Evolutionary conservation across 2,113 vertebrate genomes (phyloP).

Genomic region (Psilopsiagon aurifrons): DNA sequence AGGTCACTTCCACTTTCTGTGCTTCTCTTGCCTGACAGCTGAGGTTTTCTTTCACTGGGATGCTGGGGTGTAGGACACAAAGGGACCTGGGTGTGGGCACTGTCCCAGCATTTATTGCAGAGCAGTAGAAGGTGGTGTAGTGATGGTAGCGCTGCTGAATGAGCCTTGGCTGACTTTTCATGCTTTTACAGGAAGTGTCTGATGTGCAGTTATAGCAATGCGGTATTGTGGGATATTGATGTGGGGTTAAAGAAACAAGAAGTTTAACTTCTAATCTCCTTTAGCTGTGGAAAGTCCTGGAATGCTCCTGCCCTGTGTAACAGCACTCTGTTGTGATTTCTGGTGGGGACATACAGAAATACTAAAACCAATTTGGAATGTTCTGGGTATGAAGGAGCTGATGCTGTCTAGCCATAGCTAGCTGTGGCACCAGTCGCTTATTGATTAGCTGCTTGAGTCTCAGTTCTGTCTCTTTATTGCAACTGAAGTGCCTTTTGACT

Average conservation of each 20-base stretch:
- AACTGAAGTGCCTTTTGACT: background rate
- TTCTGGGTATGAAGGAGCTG: background rate
- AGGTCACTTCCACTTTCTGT: background rate
- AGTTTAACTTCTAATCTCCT: background rate
- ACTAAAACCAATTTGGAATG: background rate
- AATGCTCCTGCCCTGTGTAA: conserved; percentile 1
- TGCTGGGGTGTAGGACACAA: background rate
- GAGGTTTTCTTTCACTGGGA: background rate
- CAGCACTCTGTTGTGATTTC: background rate
- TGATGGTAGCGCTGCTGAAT: background rate
- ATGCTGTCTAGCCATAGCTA: background rate
- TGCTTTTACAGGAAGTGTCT: background rate
- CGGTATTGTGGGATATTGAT: background rate
- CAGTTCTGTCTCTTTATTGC: background rate
- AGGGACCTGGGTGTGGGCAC: background rate
- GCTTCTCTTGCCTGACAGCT: background rate
- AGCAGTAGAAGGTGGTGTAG: background rate
- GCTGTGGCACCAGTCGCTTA: background rate
- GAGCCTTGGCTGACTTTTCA: background rate
- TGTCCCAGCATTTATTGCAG: background rate
- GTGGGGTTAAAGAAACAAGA: background rate
- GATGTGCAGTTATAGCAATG: background rate
- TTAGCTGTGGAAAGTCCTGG: conserved; percentile 14
- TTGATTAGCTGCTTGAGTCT: background rate
- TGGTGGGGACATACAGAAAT: background rate